Percentiles rank a stretch among this genome's conserved stretches.
phyloP scores from a whole-genome alignment of 2,888 invertebrate species.

The Exephanes ischioxanthus region DNA sequence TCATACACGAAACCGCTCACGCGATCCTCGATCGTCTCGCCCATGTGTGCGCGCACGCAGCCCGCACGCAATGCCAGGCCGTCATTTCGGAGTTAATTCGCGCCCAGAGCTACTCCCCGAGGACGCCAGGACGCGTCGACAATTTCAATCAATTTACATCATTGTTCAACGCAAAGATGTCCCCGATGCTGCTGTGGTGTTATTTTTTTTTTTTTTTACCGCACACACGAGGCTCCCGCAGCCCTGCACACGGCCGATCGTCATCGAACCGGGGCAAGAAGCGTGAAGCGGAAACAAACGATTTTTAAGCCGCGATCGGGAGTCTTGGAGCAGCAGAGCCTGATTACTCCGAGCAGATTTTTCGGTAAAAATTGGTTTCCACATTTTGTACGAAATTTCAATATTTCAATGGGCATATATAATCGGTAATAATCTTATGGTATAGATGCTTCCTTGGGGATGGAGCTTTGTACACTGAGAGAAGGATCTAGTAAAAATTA shows the following conservation, averaged over 20 bases:
- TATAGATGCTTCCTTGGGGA: too few species aligned
- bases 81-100: constrained; percentile 67
- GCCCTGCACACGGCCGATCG: neutral
- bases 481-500: too few species aligned
- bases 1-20: constrained; percentile 32
- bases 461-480: too few species aligned
- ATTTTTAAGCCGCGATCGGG: too few species aligned
- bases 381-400: too few species aligned
- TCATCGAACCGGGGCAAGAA: neutral
- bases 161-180: constrained; percentile 68
- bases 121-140: constrained; percentile 68
- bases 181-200: constrained; percentile 37
- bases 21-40: constrained; percentile 41
- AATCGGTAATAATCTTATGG: too few species aligned
- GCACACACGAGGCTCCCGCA: neutral
- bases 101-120: constrained; percentile 58
- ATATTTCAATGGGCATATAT: too few species aligned
- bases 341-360: too few species aligned
- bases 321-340: neutral
- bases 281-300: too few species aligned
- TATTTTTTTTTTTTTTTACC: neutral
- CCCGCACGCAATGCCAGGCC: constrained; percentile 6
- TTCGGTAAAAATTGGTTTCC: too few species aligned
- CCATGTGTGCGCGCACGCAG: constrained; percentile 8
- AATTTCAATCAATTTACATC: constrained; percentile 75